Evolutionary conservation across 2,797 vertebrate genomes (phyloP).

Genomic region (Cyprinodon diabolis): DNA sequence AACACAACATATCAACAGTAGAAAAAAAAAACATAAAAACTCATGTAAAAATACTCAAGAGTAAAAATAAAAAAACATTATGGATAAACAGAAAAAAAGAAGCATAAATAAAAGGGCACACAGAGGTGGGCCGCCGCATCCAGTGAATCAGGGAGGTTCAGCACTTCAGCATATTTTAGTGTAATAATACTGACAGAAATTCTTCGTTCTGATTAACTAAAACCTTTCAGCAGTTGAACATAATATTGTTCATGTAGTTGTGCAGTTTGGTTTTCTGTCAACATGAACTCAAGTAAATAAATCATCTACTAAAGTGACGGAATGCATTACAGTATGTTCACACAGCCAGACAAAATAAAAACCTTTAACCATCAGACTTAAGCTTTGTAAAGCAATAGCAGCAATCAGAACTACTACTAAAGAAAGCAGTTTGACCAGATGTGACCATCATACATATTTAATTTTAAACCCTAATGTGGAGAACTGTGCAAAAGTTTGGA

Average conservation of each 20-base stretch:
- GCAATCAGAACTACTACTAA: slow-evolving; percentile 44
- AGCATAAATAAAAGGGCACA: slow-evolving; percentile 38
- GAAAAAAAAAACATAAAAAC: slow-evolving; percentile 48
- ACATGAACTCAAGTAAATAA: neutral
- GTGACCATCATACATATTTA: slow-evolving; percentile 40
- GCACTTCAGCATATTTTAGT: slow-evolving; percentile 76
- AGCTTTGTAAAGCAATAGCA: slow-evolving; percentile 40
- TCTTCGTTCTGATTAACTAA: slow-evolving; percentile 7
- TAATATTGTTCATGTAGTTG: neutral
- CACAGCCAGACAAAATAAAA: slow-evolving; percentile 11
- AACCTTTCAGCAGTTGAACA: neutral
- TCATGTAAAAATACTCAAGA: slow-evolving; percentile 52
- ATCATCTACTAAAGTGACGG: slow-evolving; percentile 18
- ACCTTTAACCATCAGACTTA: slow-evolving; percentile 17
- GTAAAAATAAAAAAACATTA: slow-evolving; percentile 23
- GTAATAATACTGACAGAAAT: slow-evolving; percentile 29
- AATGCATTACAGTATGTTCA: slow-evolving; percentile 20
- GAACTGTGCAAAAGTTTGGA: neutral
- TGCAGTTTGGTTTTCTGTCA: neutral
- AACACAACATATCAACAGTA: slow-evolving; percentile 63
- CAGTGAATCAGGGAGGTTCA: slow-evolving; percentile 83
- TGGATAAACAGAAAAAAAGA: slow-evolving; percentile 47
- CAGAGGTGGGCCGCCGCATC: slow-evolving; percentile 48
- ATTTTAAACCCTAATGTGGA: slow-evolving; percentile 34
- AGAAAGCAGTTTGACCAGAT: slow-evolving; percentile 43